Base-by-base conservation (phyloP, 2,797 vertebrate genomes). In the Myioborus melanocephalus region DNA sequence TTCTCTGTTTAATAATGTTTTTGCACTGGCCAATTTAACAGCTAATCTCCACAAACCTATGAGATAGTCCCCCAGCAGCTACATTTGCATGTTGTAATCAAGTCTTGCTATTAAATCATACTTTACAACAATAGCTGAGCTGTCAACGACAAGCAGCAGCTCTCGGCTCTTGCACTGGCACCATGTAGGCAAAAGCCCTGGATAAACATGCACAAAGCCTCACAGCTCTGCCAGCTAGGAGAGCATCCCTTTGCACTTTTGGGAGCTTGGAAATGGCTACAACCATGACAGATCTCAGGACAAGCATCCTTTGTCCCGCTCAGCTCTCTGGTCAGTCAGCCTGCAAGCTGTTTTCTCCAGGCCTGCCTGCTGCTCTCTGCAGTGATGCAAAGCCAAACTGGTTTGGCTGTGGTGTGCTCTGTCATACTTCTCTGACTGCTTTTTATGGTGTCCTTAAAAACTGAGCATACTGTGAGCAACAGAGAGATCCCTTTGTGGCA, bases 11-110 rank as follows among this genome's bases (percentile, higher is more conserved):
- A 97, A 96, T 94, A 96, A 96, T 92, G 90, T 95, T 97, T 97
- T 95, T 89, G 89, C 90, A 95, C 94, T 92, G 95, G 96, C 95
- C 96, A 97, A 97, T 96, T 97, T 96, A 95, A 95, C 87, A 88
- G 96, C 96, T 96, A 96, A 97, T 97, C 96, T 96, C 94, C 81
- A 90, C 92, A 94, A 96, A 95, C 94, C 83, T 94, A 89, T 37
- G 91, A 94, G 92, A 94, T 43, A 59, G 88, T 96, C 93, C 96
- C 97, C 92, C 89, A 52, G 82, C 94, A 90, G 94, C 93, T 83
- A 63, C 81, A 79, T 96, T 92, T 95, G 96, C 92, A 94, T 84
- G 89, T 81, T 85, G 87, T 92, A 94, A 95, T 83, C 59, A 89
- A 91, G 92, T 95, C 91, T 89, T 80, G 94, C 96, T 95, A 97